These are phyloP conservation scores for Steinernema feltiae DNA, from an alignment of 1,140 invertebrate species.

Conservation along the genomic window DNA sequence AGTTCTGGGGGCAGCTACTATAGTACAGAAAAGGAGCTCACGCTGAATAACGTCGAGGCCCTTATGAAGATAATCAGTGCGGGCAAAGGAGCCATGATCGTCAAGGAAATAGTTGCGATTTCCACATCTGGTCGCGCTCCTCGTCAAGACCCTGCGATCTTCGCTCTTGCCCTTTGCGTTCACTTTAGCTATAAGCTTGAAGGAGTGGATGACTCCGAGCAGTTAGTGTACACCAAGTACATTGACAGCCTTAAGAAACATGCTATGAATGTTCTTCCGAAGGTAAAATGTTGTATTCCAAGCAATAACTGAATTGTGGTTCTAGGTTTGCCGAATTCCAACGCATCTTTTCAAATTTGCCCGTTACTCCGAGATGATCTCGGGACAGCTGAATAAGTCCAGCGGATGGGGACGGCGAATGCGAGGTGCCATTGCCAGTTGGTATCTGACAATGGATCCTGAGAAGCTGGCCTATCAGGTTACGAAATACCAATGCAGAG, in stretches of 20 bases:
- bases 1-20: conserved; percentile 56
- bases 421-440: conserved; percentile 38
- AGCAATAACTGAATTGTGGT: conserved; percentile 2
- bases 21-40: conserved; percentile 47
- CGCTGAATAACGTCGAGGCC: conserved; percentile 48
- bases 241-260: conserved; percentile 27
- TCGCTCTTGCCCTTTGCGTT: conserved; percentile 58
- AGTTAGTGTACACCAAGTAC: conserved; percentile 31
- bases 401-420: conserved; percentile 52
- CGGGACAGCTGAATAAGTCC: conserved; percentile 22
- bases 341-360: conserved; percentile 60
- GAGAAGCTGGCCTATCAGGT: conserved; percentile 65
- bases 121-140: conserved; percentile 57
- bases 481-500: conserved; percentile 65
- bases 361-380: conserved; percentile 48
- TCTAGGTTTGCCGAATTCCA: conserved; percentile 59
- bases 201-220: background rate
- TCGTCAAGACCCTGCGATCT: conserved; percentile 55
- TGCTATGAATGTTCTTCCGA: conserved; percentile 31
- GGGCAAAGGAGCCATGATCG: conserved; percentile 53
- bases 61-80: conserved; percentile 54
- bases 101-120: conserved; percentile 52
- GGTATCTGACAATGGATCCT: conserved; percentile 59
- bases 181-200: conserved; percentile 27
- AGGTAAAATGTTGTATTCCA: conserved; percentile 17